Conservation (phyloP, 2,113 vertebrate species). For the Gila orcuttii region DNA sequence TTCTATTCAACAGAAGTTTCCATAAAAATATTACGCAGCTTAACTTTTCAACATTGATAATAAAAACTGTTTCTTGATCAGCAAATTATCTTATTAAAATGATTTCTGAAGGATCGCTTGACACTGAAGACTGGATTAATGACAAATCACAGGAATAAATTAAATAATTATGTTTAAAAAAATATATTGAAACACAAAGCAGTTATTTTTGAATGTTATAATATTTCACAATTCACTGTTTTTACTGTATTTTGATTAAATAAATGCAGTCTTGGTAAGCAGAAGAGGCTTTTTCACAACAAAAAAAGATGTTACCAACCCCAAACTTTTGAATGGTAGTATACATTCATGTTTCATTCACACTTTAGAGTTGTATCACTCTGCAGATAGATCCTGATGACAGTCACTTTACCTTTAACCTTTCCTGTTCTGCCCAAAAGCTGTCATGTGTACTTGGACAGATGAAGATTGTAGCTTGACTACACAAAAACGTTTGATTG, state of each 20-base stretch:
- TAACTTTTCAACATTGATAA: not conserved
- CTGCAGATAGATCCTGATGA: too few species aligned
- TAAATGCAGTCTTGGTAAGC: not conserved
- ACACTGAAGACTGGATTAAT: not conserved
- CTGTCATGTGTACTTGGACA: not conserved
- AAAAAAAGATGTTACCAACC: not conserved
- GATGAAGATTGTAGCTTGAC: not conserved
- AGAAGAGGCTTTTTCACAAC: not conserved
- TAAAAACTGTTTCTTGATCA: not conserved
- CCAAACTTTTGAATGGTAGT: not conserved
- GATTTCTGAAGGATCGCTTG: not conserved
- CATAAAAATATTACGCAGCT: not conserved
- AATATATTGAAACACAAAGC: not conserved
- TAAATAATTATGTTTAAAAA: not conserved
- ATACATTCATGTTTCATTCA: not conserved
- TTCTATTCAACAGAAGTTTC: not conserved
- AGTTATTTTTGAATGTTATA: not conserved
- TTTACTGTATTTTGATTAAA: not conserved
- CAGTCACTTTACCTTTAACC: slow-evolving; percentile 46
- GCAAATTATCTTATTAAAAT: not conserved
- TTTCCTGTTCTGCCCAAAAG: slow-evolving; percentile 60
- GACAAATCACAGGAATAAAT: not conserved
- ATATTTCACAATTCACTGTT: not conserved
- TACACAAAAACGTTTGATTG: not conserved
- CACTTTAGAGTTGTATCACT: too few species aligned